Evolutionary conservation across 2,113 vertebrate species (phyloP).

Genomic region (Macquaria australasica): DNA sequence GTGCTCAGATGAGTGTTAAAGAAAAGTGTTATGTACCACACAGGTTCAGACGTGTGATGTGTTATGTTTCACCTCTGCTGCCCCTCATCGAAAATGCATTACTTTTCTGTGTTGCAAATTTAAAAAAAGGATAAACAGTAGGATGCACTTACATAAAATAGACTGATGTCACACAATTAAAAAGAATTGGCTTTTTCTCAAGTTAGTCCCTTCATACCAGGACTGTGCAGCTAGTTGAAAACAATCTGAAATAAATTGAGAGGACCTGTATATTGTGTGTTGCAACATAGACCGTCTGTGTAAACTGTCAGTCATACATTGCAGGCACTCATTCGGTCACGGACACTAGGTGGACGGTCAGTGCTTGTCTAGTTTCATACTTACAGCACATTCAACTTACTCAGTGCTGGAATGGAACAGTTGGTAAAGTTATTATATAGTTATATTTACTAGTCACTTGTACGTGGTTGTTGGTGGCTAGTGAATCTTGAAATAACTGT

Average conservation of each 20-base stretch:
- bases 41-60: no score
- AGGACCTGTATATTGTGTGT: no score
- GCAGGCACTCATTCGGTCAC: no score
- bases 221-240: neutral
- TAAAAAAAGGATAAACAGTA: neutral
- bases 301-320: no score
- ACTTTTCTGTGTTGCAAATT: constrained; percentile 19
- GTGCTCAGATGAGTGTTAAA: neutral
- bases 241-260: neutral
- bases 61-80: constrained; percentile 29
- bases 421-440: no score
- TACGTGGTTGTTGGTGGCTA: neutral
- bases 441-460: neutral
- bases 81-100: constrained; percentile 24
- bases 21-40: neutral
- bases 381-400: neutral
- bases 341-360: neutral
- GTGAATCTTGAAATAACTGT: no score
- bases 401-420: neutral
- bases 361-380: neutral
- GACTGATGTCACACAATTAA: neutral
- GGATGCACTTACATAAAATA: neutral
- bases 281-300: no score
- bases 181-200: neutral
- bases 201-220: neutral